These are phyloP conservation scores for Mystacides longicornis DNA, from an alignment of 2,888 invertebrate genomes.

Conservation along the genomic window DNA sequence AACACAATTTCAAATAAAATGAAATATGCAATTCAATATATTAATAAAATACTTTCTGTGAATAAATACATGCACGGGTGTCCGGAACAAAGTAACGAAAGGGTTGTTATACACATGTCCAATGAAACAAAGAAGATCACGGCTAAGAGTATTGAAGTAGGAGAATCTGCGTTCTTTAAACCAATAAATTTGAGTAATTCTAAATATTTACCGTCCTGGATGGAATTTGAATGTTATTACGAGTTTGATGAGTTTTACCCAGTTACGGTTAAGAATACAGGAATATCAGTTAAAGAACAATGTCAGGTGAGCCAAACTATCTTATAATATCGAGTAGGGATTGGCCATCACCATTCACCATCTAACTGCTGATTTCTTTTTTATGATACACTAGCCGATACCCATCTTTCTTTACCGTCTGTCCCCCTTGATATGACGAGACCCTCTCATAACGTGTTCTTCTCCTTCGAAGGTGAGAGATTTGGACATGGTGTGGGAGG, in stretches of 20 bases:
- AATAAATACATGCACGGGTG: constrained; percentile 58
- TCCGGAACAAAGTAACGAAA: constrained; percentile 47
- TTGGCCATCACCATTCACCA: no score
- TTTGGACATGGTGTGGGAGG: no score
- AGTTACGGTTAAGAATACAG: constrained; percentile 53
- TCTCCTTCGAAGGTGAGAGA: no score
- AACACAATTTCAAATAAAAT: constrained; percentile 51
- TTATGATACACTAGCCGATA: no score
- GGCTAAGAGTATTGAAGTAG: constrained; percentile 59
- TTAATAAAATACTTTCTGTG: constrained; percentile 47
- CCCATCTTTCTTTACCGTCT: no score
- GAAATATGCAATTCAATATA: constrained; percentile 48
- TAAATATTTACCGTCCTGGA: constrained; percentile 64
- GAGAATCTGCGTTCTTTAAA: constrained; percentile 44
- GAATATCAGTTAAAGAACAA: constrained; percentile 60
- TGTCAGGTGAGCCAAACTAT: constrained; percentile 61
- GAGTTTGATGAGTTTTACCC: constrained; percentile 71
- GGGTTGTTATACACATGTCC: constrained; percentile 56
- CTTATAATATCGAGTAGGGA: no score
- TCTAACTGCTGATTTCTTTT: no score
- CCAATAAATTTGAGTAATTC: constrained; percentile 74
- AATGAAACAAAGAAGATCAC: constrained; percentile 47
- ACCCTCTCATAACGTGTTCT: no score
- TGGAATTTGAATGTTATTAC: constrained; percentile 65
- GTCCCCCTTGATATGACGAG: no score